phyloP scores from a whole-genome alignment of 2,888 invertebrate genomes.

The Uropetala carovei region DNA sequence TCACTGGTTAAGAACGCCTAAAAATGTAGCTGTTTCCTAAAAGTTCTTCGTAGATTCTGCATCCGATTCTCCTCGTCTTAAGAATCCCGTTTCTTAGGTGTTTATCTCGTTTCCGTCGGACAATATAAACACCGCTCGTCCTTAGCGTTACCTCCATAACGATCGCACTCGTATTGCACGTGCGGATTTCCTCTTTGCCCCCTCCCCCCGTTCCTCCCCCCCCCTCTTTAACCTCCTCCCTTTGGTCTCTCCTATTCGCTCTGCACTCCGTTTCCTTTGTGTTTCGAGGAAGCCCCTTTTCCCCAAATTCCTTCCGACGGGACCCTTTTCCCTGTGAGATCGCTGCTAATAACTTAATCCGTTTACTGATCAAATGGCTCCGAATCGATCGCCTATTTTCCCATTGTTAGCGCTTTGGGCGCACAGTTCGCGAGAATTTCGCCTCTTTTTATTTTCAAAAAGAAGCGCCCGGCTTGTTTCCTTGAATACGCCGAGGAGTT shows the following conservation, averaged over 20 bases:
- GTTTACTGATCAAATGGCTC: conserved; percentile 55
- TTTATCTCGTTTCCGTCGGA: too few relatives aligned
- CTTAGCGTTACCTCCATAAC: too few relatives aligned
- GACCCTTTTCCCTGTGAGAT: conserved; percentile 19
- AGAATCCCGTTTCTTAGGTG: too few relatives aligned
- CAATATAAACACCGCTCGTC: too few relatives aligned
- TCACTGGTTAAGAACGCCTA: too few relatives aligned
- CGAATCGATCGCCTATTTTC: conserved; percentile 40
- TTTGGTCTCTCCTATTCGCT: background rate
- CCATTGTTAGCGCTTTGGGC: conserved; percentile 12
- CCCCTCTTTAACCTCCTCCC: background rate
- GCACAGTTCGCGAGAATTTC: background rate
- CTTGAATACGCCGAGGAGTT: background rate
- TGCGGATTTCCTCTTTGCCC: too few relatives aligned
- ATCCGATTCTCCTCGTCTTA: too few relatives aligned
- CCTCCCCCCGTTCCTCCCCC: background rate
- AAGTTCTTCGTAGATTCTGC: too few relatives aligned
- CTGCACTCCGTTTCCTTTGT: background rate
- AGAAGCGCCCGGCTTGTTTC: background rate
- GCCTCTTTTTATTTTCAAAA: background rate
- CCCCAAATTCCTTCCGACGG: conserved; percentile 43
- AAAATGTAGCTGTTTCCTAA: too few relatives aligned
- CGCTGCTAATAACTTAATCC: conserved; percentile 46
- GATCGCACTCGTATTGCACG: too few relatives aligned
- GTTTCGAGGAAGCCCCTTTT: background rate